These are phyloP conservation scores for Polia nebulosa DNA, from an alignment of 2,888 invertebrate genomes.

Conservation along the genomic window DNA sequence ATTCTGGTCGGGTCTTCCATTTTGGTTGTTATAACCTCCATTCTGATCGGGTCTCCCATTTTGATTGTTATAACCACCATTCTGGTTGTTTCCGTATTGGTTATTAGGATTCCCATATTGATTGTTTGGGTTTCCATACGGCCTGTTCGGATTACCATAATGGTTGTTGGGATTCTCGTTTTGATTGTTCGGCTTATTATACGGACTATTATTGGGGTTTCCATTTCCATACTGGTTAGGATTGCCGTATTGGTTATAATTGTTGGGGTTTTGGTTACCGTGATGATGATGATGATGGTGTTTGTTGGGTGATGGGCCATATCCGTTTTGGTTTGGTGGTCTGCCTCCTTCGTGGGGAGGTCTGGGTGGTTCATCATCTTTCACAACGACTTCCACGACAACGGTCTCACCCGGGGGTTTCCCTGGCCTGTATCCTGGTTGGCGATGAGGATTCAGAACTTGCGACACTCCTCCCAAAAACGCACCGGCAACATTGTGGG, in stretches of 20 bases:
- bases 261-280: slow-evolving; percentile 37
- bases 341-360: slow-evolving; percentile 51
- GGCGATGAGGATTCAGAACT: slow-evolving; percentile 63
- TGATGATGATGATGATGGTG: slow-evolving; percentile 37
- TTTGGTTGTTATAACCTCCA: slow-evolving; percentile 39
- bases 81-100: slow-evolving; percentile 8
- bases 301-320: slow-evolving; percentile 36
- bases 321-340: slow-evolving; percentile 62
- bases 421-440: slow-evolving; percentile 51
- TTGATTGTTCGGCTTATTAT: slow-evolving; percentile 48
- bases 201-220: slow-evolving; percentile 48
- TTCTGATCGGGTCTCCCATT: slow-evolving; percentile 19
- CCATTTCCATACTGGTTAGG: too few relatives aligned
- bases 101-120: slow-evolving; percentile 18
- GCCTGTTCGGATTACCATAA: slow-evolving; percentile 33
- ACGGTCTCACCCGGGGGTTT: slow-evolving; percentile 70
- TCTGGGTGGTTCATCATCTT: slow-evolving; percentile 59
- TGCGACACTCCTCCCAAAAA: slow-evolving; percentile 74
- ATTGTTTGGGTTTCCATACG: slow-evolving; percentile 46
- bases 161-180: slow-evolving; percentile 57
- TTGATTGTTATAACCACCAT: slow-evolving; percentile 19
- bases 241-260: slow-evolving; percentile 39
- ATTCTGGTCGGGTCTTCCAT: slow-evolving; percentile 22
- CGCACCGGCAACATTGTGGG: slow-evolving; percentile 73
- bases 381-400: slow-evolving; percentile 68